A percentile compares a stretch with the other conserved stretches of the same genome.
These are phyloP conservation scores for Umimayanthus chanpuru DNA, from an alignment of 92 coral and sea anemone genomes.

Conservation along the genomic window DNA sequence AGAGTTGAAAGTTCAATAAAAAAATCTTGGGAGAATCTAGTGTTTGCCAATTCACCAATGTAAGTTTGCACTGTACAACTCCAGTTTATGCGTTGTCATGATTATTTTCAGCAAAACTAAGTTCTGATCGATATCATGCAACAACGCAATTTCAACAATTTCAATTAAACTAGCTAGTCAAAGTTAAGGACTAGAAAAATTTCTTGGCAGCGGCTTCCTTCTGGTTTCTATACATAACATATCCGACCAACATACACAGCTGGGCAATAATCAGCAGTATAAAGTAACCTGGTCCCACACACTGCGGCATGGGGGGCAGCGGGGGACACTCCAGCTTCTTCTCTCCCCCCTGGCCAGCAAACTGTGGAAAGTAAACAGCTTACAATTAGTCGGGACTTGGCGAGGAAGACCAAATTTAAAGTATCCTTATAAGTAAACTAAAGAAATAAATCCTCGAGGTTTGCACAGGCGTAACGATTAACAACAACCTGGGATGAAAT, in stretches of 20 bases:
- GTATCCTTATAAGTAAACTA: too few relatives aligned
- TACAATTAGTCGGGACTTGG: neutral
- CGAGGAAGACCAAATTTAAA: too few relatives aligned
- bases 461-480: too few relatives aligned
- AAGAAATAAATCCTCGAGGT: too few relatives aligned
- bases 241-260: constrained; percentile 79
- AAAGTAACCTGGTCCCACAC: constrained; percentile 97
- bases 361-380: constrained; percentile 52
- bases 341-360: constrained; percentile 72
- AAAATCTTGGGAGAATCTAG: neutral
- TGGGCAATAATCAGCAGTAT: constrained; percentile 82
- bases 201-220: constrained; percentile 99
- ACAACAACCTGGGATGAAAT: too few relatives aligned
- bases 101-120: neutral
- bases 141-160: constrained; percentile 24
- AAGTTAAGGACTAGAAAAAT: constrained; percentile 71
- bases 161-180: constrained; percentile 28
- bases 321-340: constrained; percentile 88
- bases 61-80: constrained; percentile 14
- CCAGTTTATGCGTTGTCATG: neutral
- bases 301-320: constrained; percentile 90
- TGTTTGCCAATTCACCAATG: neutral
- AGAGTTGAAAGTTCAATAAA: neutral
- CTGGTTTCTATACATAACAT: constrained; percentile 87
- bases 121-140: neutral